Percentiles rank a stretch among this genome's conserved stretches.
Evolutionary conservation across 2,113 vertebrate species (phyloP).

Genomic region (Anoplopoma fimbria): DNA sequence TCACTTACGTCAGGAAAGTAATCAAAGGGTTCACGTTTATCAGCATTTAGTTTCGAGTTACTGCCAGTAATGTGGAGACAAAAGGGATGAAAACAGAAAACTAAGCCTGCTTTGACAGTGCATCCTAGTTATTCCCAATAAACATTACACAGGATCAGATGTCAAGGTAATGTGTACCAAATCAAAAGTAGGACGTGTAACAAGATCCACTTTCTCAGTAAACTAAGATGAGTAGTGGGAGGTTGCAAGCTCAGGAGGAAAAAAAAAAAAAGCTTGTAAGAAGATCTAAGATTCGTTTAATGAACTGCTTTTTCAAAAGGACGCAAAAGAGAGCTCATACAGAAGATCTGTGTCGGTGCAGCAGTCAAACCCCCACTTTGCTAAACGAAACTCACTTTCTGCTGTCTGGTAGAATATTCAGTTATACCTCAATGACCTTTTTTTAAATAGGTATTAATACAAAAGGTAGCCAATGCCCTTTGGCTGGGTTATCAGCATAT

Average conservation of each 20-base stretch:
- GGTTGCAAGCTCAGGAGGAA: too few species aligned
- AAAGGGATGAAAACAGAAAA: conserved; percentile 8
- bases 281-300: too few species aligned
- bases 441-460: background rate
- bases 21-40: too few species aligned
- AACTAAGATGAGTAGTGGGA: too few species aligned
- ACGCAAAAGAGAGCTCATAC: background rate
- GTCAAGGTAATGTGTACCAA: background rate
- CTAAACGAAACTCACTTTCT: too few species aligned
- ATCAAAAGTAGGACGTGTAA: background rate
- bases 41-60: conserved; percentile 22
- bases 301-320: background rate
- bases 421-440: background rate
- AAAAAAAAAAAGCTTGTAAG: too few species aligned
- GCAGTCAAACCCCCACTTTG: too few species aligned
- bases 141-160: background rate
- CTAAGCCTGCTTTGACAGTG: background rate
- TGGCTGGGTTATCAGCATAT: background rate
- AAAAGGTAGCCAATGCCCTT: background rate
- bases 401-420: too few species aligned
- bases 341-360: background rate
- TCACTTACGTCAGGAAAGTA: too few species aligned
- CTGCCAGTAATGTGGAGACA: background rate
- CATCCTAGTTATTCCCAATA: background rate
- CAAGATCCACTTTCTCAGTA: background rate